phyloP scores from a whole-genome alignment of 2,888 invertebrate species.

The Cylloceria caligata region DNA sequence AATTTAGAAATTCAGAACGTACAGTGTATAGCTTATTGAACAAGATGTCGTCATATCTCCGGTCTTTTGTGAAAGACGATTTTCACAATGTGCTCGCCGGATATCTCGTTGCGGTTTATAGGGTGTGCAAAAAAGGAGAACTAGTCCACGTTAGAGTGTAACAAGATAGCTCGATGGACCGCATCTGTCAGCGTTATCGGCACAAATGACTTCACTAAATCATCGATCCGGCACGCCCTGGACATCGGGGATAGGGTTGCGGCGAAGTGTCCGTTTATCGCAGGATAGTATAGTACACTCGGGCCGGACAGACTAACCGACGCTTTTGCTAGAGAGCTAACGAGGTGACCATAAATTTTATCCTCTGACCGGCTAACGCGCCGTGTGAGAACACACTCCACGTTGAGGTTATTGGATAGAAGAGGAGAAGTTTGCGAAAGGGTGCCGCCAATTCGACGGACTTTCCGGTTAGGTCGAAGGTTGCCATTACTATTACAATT shows the following conservation, averaged over 20 bases:
- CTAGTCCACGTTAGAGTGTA: slow-evolving; percentile 29
- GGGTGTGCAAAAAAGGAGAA: slow-evolving; percentile 6
- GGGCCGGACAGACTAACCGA: slow-evolving; percentile 43
- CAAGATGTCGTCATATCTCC: not conserved
- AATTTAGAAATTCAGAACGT: no score
- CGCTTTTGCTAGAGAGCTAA: slow-evolving; percentile 74
- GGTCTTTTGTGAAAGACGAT: not conserved
- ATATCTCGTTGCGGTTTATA: slow-evolving; percentile 23
- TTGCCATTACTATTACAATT: slow-evolving; percentile 53
- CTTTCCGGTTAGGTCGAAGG: slow-evolving; percentile 50
- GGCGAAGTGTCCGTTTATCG: slow-evolving; percentile 78
- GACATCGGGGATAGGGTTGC: slow-evolving; percentile 82
- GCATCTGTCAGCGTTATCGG: slow-evolving; percentile 83
- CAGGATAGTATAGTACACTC: slow-evolving; percentile 7
- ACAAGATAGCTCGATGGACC: slow-evolving; percentile 68
- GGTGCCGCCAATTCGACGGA: slow-evolving; percentile 26
- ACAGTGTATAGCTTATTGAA: no score
- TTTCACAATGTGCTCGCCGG: not conserved
- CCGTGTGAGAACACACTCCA: slow-evolving; percentile 34
- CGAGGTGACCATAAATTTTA: slow-evolving; percentile 81
- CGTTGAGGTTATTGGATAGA: slow-evolving; percentile 9
- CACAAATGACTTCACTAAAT: slow-evolving; percentile 83
- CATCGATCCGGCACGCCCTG: slow-evolving; percentile 83
- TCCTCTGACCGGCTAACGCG: slow-evolving; percentile 48
- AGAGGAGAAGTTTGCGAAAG: slow-evolving; percentile 32